Evolutionary conservation across 2,113 vertebrate genomes (phyloP), one percentile per base, ranked within the genome.

Genomic region (Pao palembangensis): DNA sequence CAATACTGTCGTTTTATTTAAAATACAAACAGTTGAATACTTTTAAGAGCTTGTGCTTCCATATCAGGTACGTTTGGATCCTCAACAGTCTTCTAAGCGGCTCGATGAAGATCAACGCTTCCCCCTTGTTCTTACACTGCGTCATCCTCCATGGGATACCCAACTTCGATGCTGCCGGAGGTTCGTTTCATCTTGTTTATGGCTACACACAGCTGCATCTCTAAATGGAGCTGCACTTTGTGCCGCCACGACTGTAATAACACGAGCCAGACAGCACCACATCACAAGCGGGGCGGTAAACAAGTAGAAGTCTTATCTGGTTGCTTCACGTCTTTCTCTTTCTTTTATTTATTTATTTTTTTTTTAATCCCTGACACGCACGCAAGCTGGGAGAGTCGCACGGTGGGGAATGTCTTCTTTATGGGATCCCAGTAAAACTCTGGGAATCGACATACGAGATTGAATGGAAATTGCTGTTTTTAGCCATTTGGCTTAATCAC

Each of bases 81-180:
- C 90, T 99, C 73, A 95, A 92, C 69, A 95, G 93, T 51, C 93
- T 99, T 31, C 85, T 98, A 0, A 95, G 93, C 1, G 94, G 95
- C 23, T 92, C 92, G 1, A 92, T 97, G 90, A 99, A 98, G 85
- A 98, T 99, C 93, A 99, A 96, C 7, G 80, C 94, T 14, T 87
- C 86, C 0, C 93, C 95, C 2, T 84, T 98, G 55, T 99, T 98
- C 82, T 85, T 99, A 80, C 96, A 99, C 74, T 92, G 89, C 14
- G 83, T 98, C 85, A 88, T 96, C 71, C 89, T 99, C 58, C 95
- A 95, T 0, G 94, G 92, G 21, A 89, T 92, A 65, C 95, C 94
- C 17, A 94, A 86, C 85, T 98, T 98, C 0, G 92, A 96, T 79
- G 71, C 89, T 0, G 89, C 89, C 0, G 92, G 93, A 89, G 93